Evolutionary conservation across 2,797 vertebrate genomes (phyloP).

Genomic region (Gallinago nigripennis): DNA sequence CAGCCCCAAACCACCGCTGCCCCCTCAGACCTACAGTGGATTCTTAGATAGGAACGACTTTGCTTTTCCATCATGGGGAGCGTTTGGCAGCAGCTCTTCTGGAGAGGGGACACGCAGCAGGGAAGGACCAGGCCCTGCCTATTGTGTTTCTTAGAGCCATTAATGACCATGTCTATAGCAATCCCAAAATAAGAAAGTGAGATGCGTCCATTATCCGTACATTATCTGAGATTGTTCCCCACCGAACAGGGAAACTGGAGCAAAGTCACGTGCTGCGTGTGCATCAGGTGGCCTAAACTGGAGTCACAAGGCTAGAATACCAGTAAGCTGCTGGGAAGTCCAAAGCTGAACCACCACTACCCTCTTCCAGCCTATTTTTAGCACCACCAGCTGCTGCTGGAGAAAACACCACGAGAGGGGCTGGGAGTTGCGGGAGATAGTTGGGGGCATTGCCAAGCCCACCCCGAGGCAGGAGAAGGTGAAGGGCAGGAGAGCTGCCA

Average conservation of each 20-base stretch:
- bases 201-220: background rate
- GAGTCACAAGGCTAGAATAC: background rate
- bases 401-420: too few relatives aligned
- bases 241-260: background rate
- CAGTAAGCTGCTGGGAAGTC: constrained; percentile 15
- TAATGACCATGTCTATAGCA: background rate
- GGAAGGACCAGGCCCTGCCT: constrained; percentile 14
- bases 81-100: background rate
- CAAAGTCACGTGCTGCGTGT: background rate
- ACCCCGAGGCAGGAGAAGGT: background rate
- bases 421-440: background rate
- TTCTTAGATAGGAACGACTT: background rate
- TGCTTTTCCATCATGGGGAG: background rate
- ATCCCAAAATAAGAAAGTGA: constrained; percentile 54
- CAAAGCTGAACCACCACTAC: constrained; percentile 2
- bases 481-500: background rate
- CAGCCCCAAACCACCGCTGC: background rate
- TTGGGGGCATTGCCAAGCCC: background rate
- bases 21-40: background rate
- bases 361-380: constrained; percentile 29
- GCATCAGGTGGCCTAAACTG: background rate
- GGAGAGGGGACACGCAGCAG: background rate
- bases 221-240: constrained; percentile 23
- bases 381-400: background rate
- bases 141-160: constrained; percentile 12